These are phyloP conservation scores for Physocephala rufipes DNA, from an alignment of 2,888 invertebrate genomes.

Conservation along the genomic window DNA sequence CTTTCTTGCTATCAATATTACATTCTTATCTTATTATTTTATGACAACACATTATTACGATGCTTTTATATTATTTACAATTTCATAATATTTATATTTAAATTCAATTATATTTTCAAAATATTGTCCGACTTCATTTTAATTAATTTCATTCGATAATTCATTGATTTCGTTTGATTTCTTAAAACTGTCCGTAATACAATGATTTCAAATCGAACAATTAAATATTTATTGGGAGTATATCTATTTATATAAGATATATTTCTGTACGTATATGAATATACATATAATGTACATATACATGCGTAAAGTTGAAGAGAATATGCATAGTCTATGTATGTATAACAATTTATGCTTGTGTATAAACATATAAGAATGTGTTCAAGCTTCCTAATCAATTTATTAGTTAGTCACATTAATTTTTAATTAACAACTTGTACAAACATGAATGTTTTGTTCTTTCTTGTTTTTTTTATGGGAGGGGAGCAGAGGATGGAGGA, in stretches of 20 bases:
- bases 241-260: slow-evolving; percentile 43
- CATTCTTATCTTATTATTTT: slow-evolving; percentile 1
- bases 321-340: slow-evolving; percentile 29
- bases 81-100: neutral
- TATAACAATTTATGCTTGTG: slow-evolving; percentile 2
- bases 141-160: slow-evolving; percentile 12
- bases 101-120: slow-evolving; percentile 32
- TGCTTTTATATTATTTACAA: neutral
- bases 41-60: neutral
- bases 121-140: slow-evolving; percentile 45
- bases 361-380: slow-evolving; percentile 31
- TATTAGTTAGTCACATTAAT: too few relatives aligned
- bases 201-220: slow-evolving; percentile 47
- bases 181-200: slow-evolving; percentile 41
- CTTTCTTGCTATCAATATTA: too few relatives aligned
- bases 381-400: slow-evolving; percentile 31
- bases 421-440: too few relatives aligned
- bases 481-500: too few relatives aligned
- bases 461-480: too few relatives aligned
- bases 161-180: neutral
- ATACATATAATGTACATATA: slow-evolving; percentile 33
- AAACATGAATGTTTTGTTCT: slow-evolving; percentile 40
- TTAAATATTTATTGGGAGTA: slow-evolving; percentile 41
- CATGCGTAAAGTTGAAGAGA: slow-evolving; percentile 7
- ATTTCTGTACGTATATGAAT: slow-evolving; percentile 41